Base-by-base conservation (phyloP, 2,113 vertebrate genomes). In the Catharus minimus region DNA sequence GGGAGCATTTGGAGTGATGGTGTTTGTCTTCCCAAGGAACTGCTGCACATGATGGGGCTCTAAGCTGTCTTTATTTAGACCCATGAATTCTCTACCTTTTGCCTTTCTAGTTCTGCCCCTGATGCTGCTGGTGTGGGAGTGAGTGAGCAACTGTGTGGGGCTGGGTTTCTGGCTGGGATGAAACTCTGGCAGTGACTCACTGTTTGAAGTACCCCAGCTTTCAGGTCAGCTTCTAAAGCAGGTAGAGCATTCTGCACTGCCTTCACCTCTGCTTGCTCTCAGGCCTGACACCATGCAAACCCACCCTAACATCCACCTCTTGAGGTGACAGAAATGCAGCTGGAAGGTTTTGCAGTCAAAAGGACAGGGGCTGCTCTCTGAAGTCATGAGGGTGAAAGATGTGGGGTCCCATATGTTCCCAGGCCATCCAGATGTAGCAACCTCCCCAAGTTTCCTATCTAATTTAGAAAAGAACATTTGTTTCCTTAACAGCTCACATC, bases 131-230 rank as follows among this genome's bases (percentile, higher is more conserved):
- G 11, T 46, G 20, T 28, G 20, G 52, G 19, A 38, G 23, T 12
- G 52, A 44, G 13, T 0, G 0, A 56, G 36, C 0, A 0, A 44
- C 60, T 28, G 22, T 3, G 11, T 30, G 38, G 38, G 32, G 23
- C 23, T 43, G 36, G 26, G 7, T 2, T 56, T 11, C 30, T 43
- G 66, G 26, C 30, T 57, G 53, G 39, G 16, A 4, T 47, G 20
- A 30, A 66, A 18, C 61, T 46, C 26, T 1, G 5, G 33, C 39
- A 46, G 20, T 2, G 2, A 53, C 27, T 56, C 58, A 7, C 18
- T 32, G 22, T 11, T 4, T 53, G 41, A 57, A 44, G 32, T 7
- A 22, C 7, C 19, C 15, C 20, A 49, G 28, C 9, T 33, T 47
- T 11, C 49, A 58, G 14, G 8, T 62, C 52, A 50, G 4, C 20